Conservation (phyloP, 2,888 invertebrate species). For the Parnassius apollo region DNA sequence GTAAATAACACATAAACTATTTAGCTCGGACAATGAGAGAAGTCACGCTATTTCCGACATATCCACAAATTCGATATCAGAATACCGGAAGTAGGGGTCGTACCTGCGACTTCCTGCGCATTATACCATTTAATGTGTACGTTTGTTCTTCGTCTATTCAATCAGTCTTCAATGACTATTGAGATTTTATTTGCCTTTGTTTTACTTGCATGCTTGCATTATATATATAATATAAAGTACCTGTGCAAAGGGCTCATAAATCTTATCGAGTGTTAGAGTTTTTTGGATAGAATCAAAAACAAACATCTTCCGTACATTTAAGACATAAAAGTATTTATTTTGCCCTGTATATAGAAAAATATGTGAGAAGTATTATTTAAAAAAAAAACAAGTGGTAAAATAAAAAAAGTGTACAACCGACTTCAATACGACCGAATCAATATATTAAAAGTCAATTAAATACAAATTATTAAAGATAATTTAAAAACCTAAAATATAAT, state of each 20-base stretch:
- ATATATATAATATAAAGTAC: neutral
- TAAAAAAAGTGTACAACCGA: too few species aligned
- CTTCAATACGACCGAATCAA: too few species aligned
- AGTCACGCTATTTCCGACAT: slow-evolving; percentile 31
- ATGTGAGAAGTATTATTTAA: too few species aligned
- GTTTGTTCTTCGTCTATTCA: slow-evolving; percentile 20
- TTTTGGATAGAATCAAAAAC: neutral
- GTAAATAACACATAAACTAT: slow-evolving; percentile 9
- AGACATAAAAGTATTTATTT: too few species aligned
- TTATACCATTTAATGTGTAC: slow-evolving; percentile 16
- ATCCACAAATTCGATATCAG: slow-evolving; percentile 35
- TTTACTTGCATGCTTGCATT: slow-evolving; percentile 4
- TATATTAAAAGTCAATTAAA: too few species aligned
- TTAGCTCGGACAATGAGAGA: slow-evolving; percentile 8
- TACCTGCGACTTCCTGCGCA: slow-evolving; percentile 37
- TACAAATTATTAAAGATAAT: too few species aligned
- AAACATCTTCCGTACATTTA: too few species aligned
- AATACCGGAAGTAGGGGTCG: slow-evolving; percentile 37
- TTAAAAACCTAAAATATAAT: too few species aligned
- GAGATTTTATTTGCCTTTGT: slow-evolving; percentile 4
- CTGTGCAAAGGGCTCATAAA: neutral
- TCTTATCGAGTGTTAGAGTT: neutral
- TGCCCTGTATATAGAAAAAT: too few species aligned
- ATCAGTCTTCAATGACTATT: slow-evolving; percentile 15
- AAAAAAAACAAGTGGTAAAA: too few species aligned